Conservation (phyloP, 2,797 vertebrate genomes). For the Myoxocephalus aenaeus region DNA sequence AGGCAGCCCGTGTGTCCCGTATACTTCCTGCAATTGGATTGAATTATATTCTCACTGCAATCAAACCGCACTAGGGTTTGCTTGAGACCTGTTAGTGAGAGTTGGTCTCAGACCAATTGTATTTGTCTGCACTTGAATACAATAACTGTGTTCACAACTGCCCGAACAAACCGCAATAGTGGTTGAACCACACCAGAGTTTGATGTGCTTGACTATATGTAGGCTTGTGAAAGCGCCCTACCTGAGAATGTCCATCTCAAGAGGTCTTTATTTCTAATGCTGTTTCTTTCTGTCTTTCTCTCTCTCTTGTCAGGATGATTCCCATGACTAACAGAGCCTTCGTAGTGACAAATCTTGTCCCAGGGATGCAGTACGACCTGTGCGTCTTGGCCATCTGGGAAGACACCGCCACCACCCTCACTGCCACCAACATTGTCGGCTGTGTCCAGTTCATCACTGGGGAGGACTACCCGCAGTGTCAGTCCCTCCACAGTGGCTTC, state of each 20-base stretch:
- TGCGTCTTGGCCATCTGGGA: constrained; percentile 99
- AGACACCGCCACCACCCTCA: constrained; percentile 95
- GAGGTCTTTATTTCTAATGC: constrained; percentile 37
- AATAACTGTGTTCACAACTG: neutral
- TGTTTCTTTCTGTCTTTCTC: constrained; percentile 38
- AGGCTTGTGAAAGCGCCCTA: neutral
- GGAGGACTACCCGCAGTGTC: constrained; percentile 95
- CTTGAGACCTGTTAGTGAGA: no score
- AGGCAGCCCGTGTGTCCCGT: no score
- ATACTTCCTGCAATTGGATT: no score
- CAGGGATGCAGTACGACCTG: constrained; percentile 95
- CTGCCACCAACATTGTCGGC: constrained; percentile 97
- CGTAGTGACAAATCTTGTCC: constrained; percentile 94
- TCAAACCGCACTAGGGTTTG: no score
- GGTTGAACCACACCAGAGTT: neutral
- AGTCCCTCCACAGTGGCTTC: constrained; percentile 95
- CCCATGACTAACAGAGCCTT: constrained; percentile 94
- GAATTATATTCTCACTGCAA: no score
- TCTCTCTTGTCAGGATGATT: constrained; percentile 90
- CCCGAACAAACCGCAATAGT: neutral
- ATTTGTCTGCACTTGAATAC: neutral
- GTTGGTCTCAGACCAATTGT: neutral
- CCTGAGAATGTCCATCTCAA: constrained; percentile 28
- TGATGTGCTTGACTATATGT: neutral
- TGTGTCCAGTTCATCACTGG: constrained; percentile 95